phyloP scores from a whole-genome alignment of 2,888 invertebrate genomes.

The Phengaris arion region DNA sequence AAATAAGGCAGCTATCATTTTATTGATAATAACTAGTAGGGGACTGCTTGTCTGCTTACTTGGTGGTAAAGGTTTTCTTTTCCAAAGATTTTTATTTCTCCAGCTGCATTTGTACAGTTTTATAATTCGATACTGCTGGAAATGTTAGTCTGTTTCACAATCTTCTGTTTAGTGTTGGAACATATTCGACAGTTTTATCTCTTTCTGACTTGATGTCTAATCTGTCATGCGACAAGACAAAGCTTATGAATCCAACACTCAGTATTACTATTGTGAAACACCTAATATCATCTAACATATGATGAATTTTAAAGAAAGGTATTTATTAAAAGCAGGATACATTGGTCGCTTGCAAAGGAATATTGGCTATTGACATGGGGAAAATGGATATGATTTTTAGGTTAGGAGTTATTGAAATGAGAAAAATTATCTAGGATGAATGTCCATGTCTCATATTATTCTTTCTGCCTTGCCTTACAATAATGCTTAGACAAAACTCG shows the following conservation, averaged over 20 bases:
- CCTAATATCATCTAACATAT: neutral
- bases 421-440: too few species aligned
- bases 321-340: neutral
- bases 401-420: neutral
- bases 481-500: too few species aligned
- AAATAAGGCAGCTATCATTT: conserved; percentile 13
- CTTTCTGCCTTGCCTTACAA: too few species aligned
- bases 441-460: too few species aligned
- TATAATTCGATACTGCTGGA: neutral
- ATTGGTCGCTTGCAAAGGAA: too few species aligned
- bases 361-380: neutral
- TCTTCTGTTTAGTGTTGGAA: too few species aligned
- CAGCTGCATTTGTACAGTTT: too few species aligned
- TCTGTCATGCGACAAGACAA: too few species aligned
- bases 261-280: neutral
- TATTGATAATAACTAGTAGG: neutral
- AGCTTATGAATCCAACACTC: neutral
- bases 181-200: too few species aligned
- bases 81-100: neutral
- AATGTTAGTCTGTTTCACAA: too few species aligned
- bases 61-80: neutral
- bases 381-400: neutral
- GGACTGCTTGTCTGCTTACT: too few species aligned
- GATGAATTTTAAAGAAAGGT: neutral
- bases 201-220: too few species aligned